Base-by-base conservation (phyloP, 2,113 vertebrate species). In the Agelaius phoeniceus region DNA sequence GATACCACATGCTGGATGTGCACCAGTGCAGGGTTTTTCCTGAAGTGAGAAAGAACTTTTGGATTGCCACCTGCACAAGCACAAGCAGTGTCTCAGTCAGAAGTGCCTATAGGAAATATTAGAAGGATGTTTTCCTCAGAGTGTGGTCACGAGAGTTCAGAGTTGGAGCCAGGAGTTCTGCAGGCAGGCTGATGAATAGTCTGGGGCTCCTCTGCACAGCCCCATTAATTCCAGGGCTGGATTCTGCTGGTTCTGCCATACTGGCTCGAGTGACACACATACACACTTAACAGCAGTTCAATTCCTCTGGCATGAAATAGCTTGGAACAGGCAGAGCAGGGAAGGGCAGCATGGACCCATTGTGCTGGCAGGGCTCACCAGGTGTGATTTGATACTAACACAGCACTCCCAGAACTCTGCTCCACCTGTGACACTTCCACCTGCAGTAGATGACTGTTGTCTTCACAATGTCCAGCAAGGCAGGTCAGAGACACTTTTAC, bases 401-500 rank as follows among this genome's bases (percentile, higher is more conserved):
- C 18, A 31, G 9, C 9, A 5, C 24, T 17, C 28, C 7, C 9
- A 27, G 44, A 66, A 15, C 28, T 9, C 41, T 15, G 52, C 57
- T 55, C 61, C 48, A 9, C 0, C 4, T 3, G 3, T 17, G 37
- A 57, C 48, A 12, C 27, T 51, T 31, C 35, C 20, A 1, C n/a
- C 43, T 35, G 39, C 13, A 3, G 43, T 43, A 46, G 52, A 30
- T 66, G n/a, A 10, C 65, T 54, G 65, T 49, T 37, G 11, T 21
- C 80, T 52, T 55, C 2, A 0, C 63, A 49, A 3, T 0, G 1
- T 23, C 46, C 39, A 15, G n/a, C 62, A 3, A 2, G 27, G 55
- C 41, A 83, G 41, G 28, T 49, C 46, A 31, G 52, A 44, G 37
- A 69, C 49, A 20, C 23, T 66, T 54, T 11, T 21, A 9, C 23